Conservation (phyloP, 1,140 invertebrate genomes). For the Atta colombica region DNA sequence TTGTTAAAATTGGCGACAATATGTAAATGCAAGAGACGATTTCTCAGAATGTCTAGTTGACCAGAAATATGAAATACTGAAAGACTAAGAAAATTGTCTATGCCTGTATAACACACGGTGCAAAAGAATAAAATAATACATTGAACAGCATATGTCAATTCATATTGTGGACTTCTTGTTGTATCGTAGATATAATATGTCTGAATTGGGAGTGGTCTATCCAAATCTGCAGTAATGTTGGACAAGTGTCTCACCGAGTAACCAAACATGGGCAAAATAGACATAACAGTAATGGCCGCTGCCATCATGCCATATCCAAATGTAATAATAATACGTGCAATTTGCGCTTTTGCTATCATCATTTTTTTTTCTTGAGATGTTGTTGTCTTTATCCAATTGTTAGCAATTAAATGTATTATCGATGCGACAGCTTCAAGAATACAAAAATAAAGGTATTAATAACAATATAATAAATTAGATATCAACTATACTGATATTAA, state of each 20-base stretch:
- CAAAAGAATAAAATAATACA: neutral
- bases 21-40: neutral
- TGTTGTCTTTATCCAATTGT: constrained; percentile 49
- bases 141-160: constrained; percentile 32
- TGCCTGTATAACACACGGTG: neutral
- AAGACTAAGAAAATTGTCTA: constrained; percentile 43
- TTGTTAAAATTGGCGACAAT: neutral
- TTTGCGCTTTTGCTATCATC: constrained; percentile 17
- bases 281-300: neutral
- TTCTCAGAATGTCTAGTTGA: constrained; percentile 34
- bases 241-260: neutral
- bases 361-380: neutral
- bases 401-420: constrained; percentile 26
- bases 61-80: constrained; percentile 37
- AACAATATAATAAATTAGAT: neutral
- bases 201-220: neutral
- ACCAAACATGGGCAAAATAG: constrained; percentile 12
- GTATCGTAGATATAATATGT: constrained; percentile 37
- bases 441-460: neutral
- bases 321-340: neutral
- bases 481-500: neutral
- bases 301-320: neutral
- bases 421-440: constrained; percentile 8
- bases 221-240: neutral
- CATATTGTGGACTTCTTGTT: constrained; percentile 34